These are phyloP conservation scores for Numida meleagris DNA, from an alignment of 2,113 vertebrate species.

Conservation along the genomic window DNA sequence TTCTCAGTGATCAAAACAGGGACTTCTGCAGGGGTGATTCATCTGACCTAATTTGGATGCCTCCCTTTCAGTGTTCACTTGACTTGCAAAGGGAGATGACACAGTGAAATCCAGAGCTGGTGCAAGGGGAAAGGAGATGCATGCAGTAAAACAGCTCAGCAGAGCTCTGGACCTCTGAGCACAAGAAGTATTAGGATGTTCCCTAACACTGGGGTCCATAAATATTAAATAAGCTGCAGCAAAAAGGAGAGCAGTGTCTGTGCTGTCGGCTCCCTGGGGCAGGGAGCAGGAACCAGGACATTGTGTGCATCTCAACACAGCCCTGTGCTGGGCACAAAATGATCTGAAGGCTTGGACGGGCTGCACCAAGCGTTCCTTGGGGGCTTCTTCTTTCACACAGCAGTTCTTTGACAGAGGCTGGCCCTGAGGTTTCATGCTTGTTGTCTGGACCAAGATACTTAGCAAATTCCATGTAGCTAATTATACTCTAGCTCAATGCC, in stretches of 20 bases:
- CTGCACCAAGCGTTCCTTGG: fast-evolving
- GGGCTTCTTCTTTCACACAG: neutral
- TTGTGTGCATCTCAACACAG: neutral
- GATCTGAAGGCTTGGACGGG: neutral
- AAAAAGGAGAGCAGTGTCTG: neutral
- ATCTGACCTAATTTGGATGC: neutral
- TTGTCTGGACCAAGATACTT: neutral
- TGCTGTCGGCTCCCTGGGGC: neutral
- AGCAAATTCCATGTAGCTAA: conserved; percentile 38
- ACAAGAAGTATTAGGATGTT: neutral
- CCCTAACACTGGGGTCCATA: neutral
- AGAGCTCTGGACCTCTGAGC: neutral
- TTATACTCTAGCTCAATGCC: neutral
- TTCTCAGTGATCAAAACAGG: neutral
- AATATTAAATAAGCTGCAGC: neutral
- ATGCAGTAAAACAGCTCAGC: neutral
- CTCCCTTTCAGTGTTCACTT: neutral
- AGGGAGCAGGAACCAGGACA: neutral
- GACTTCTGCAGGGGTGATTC: neutral
- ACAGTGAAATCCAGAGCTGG: fast-evolving
- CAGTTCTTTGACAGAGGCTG: neutral
- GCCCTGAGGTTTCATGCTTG: neutral
- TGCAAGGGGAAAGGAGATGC: neutral
- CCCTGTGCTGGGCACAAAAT: neutral
- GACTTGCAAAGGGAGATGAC: neutral